A percentile compares a stretch with the other conserved stretches of the same genome.
Evolutionary conservation across 2,888 invertebrate genomes (phyloP).

Genomic region (Ophioninae sp.): DNA sequence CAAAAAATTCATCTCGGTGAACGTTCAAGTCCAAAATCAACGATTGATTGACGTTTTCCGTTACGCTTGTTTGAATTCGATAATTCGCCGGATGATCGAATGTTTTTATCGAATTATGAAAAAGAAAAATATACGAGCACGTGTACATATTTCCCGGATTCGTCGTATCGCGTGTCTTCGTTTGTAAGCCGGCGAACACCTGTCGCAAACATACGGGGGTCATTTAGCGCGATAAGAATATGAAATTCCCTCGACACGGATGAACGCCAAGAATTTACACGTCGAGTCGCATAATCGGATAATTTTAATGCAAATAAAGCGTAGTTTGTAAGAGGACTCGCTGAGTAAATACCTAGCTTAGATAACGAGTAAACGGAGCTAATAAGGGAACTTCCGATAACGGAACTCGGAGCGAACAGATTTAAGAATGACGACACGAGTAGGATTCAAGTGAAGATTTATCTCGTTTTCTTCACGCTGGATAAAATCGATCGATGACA

Average conservation of each 20-base stretch:
- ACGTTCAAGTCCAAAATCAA: neutral
- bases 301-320: constrained; percentile 1
- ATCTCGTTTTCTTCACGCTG: neutral
- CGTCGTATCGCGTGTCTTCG: constrained; percentile 5
- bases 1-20: neutral
- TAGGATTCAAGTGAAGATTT: neutral
- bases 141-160: constrained; percentile 12
- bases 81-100: too few species aligned
- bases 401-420: neutral
- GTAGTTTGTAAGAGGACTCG: neutral
- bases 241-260: neutral
- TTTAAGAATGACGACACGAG: neutral
- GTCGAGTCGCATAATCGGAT: neutral
- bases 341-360: neutral
- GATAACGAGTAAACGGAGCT: neutral
- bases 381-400: neutral
- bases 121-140: neutral
- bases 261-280: neutral
- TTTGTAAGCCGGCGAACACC: constrained; percentile 2
- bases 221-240: constrained; percentile 26
- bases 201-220: constrained; percentile 17
- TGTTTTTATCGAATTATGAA: neutral
- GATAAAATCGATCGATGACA: neutral
- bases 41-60: neutral
- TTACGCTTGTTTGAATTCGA: neutral